Evolutionary conservation across 2,888 invertebrate species (phyloP).

Genomic region (Habroteleia sp.): DNA sequence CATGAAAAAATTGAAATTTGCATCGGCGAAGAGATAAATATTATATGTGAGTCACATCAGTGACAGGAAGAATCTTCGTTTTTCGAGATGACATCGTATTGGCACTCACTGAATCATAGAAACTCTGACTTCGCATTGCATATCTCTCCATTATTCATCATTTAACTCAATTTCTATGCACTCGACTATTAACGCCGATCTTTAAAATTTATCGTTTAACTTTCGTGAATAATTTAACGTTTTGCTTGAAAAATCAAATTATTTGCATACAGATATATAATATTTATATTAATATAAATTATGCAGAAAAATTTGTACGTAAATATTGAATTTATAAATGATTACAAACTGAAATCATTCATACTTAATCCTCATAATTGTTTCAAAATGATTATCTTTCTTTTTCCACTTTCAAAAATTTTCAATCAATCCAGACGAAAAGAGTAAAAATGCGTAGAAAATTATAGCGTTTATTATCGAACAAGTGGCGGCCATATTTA

Average conservation of each 20-base stretch:
- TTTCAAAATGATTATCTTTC: no score
- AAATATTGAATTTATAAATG: no score
- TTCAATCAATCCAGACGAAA: no score
- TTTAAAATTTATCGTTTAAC: constrained; percentile 21
- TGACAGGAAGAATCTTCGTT: constrained; percentile 3
- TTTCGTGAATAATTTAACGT: constrained; percentile 7
- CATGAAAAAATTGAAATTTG: not conserved
- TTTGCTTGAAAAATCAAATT: not conserved
- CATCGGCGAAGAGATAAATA: not conserved
- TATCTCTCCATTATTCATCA: constrained; percentile 43
- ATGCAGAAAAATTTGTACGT: no score
- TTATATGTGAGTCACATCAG: constrained; percentile 8
- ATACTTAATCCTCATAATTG: no score
- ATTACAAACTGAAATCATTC: no score
- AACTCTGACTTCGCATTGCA: constrained; percentile 18
- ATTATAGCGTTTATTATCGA: no score
- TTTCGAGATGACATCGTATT: constrained; percentile 15
- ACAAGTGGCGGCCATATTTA: no score
- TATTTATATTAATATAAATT: no score
- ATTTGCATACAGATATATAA: no score
- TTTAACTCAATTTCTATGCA: constrained; percentile 40
- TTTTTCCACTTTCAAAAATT: no score
- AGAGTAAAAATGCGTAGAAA: no score
- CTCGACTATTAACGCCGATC: constrained; percentile 20
- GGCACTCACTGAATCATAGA: constrained; percentile 25